phyloP scores from a whole-genome alignment of 2,888 invertebrate species.

The Drosophila atripex region DNA sequence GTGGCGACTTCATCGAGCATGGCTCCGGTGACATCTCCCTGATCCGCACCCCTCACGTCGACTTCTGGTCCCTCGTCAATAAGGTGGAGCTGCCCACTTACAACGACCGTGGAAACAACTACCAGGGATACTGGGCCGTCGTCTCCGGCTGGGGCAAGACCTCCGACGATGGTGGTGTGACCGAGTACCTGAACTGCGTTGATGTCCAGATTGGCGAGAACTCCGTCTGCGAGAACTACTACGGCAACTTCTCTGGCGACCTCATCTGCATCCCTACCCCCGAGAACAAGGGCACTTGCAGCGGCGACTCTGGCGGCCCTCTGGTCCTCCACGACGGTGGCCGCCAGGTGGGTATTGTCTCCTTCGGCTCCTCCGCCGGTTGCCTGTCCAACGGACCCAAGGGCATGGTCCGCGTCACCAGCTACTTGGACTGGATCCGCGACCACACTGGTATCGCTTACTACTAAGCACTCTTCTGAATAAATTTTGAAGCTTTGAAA shows the following conservation, averaged over 20 bases:
- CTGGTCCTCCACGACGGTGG: constrained; percentile 56
- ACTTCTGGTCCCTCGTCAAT: constrained; percentile 56
- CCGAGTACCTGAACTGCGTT: constrained; percentile 60
- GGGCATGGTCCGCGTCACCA: constrained; percentile 58
- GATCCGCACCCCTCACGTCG: constrained; percentile 64
- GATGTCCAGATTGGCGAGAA: constrained; percentile 66
- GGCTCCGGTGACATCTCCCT: constrained; percentile 62
- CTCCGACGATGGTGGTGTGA: constrained; percentile 68
- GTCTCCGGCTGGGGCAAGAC: constrained; percentile 73
- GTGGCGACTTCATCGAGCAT: constrained; percentile 56
- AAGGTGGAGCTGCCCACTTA: constrained; percentile 56
- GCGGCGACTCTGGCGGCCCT: constrained; percentile 83
- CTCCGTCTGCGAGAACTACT: constrained; percentile 81
- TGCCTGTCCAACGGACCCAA: constrained; percentile 52
- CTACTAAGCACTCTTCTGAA: constrained; percentile 17
- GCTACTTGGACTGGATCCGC: constrained; percentile 67
- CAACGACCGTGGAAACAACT: constrained; percentile 54
- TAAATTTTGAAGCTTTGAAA: background rate
- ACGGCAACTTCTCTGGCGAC: constrained; percentile 57
- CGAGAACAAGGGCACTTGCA: constrained; percentile 77
- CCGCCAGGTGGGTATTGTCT: constrained; percentile 54
- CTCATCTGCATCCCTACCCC: constrained; percentile 37
- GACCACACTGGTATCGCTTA: constrained; percentile 52
- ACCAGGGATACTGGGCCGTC: constrained; percentile 53
- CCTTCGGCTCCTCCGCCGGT: constrained; percentile 57